Percentiles rank a stretch among this genome's conserved stretches.
phyloP scores from a whole-genome alignment of 1,140 invertebrate species.

The Drosophila triauraria region DNA sequence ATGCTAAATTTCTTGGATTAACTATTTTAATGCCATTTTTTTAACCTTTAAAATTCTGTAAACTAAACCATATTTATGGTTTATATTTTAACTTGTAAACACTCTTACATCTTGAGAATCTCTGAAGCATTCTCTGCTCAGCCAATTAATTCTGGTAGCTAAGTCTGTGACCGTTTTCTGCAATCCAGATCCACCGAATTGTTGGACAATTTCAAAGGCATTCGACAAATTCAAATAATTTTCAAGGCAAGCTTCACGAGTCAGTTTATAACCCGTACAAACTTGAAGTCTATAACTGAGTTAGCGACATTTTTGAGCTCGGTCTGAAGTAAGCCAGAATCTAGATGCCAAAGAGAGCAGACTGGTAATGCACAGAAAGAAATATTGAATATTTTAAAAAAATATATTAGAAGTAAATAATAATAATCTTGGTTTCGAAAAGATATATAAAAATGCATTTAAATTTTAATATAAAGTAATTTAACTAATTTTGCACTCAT shows the following conservation, averaged over 20 bases:
- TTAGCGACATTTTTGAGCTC: slow-evolving; percentile 61
- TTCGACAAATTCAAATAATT: slow-evolving; percentile 41
- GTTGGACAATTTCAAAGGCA: slow-evolving; percentile 27
- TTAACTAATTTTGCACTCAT: too few relatives aligned
- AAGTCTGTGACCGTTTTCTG: neutral
- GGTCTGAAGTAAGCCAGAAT: slow-evolving; percentile 30
- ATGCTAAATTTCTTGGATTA: neutral
- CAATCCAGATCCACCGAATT: slow-evolving; percentile 23
- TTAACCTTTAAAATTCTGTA: neutral
- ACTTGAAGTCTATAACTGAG: slow-evolving; percentile 19
- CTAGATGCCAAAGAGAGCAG: slow-evolving; percentile 28
- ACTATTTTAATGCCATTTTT: neutral
- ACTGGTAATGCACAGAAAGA: slow-evolving; percentile 19
- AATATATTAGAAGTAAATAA: neutral
- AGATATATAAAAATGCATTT: neutral
- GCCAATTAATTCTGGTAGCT: neutral
- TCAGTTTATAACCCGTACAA: slow-evolving; percentile 28
- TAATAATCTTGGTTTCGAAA: too few relatives aligned
- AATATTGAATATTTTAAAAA: neutral
- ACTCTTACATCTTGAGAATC: neutral
- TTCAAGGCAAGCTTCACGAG: slow-evolving; percentile 35
- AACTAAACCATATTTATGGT: neutral
- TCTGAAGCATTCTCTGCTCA: neutral
- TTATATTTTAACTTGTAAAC: neutral
- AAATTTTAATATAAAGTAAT: neutral